Conservation (phyloP, 2,113 vertebrate genomes). For the Alectura lathami region DNA sequence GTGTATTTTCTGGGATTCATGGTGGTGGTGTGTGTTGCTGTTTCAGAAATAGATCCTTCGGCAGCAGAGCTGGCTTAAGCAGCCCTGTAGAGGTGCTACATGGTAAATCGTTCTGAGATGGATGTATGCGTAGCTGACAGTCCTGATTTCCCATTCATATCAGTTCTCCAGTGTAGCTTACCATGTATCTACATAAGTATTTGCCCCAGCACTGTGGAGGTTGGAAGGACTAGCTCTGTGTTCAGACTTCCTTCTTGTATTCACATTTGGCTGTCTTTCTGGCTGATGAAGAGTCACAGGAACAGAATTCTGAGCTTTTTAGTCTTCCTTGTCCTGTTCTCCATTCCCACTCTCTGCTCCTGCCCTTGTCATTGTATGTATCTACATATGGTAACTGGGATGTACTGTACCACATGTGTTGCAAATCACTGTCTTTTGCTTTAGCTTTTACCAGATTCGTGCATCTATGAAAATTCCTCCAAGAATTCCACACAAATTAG, state of each 20-base stretch:
- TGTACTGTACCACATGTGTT: not conserved
- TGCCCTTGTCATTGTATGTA: not conserved
- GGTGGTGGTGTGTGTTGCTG: accelerated
- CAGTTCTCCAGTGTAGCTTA: not conserved
- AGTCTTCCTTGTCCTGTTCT: not conserved
- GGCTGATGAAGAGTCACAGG: not conserved
- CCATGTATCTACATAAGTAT: not conserved
- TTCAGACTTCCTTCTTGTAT: not conserved
- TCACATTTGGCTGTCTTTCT: not conserved
- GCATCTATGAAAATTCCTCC: slow-evolving; percentile 91
- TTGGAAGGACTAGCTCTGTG: not conserved
- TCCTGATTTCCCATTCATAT: not conserved
- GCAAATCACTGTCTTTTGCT: slow-evolving; percentile 56
- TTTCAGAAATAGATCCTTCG: not conserved
- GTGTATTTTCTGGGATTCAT: not conserved
- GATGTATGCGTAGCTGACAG: not conserved
- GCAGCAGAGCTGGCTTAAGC: not conserved
- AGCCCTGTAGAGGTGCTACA: not conserved
- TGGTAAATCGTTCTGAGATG: not conserved
- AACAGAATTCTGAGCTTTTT: not conserved
- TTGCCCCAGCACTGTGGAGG: accelerated
- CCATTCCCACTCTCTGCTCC: not conserved
- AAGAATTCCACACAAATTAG: slow-evolving; percentile 92
- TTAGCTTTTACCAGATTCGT: slow-evolving; percentile 97
- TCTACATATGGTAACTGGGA: not conserved